Conservation (phyloP, 1,140 invertebrate genomes). For the Bombus affinis region DNA sequence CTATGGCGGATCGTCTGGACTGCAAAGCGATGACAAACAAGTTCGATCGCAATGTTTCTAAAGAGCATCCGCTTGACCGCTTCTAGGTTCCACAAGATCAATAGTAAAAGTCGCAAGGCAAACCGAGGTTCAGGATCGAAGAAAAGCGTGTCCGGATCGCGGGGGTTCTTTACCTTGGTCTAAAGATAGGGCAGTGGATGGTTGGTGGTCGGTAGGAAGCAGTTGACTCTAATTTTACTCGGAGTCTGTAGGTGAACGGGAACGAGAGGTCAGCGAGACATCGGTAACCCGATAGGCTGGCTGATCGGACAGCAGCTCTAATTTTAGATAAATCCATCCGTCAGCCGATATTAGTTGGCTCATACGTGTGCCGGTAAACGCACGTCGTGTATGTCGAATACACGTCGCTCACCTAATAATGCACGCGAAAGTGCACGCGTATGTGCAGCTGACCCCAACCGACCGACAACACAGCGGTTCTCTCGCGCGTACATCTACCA, state of each 20-base stretch:
- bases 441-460: not conserved
- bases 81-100: not conserved
- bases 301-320: constrained; percentile 52
- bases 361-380: constrained; percentile 27
- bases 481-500: constrained; percentile 41
- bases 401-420: constrained; percentile 51
- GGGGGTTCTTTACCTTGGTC: constrained; percentile 10
- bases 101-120: not conserved
- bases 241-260: no score
- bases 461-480: not conserved
- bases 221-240: constrained; percentile 52
- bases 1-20: not conserved
- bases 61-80: no score
- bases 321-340: constrained; percentile 70
- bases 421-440: constrained; percentile 42
- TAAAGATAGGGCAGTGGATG: constrained; percentile 10
- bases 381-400: constrained; percentile 4
- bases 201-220: constrained; percentile 11
- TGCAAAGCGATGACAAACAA: not conserved
- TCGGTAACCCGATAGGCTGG: constrained; percentile 13
- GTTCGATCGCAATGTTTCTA: not conserved
- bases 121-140: not conserved
- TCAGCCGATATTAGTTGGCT: constrained; percentile 55
- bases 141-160: not conserved
- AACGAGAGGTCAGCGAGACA: constrained; percentile 5